A percentile compares a stretch with the other conserved stretches of the same genome.
These are phyloP conservation scores for Synchiropus splendidus DNA, from an alignment of 2,113 vertebrate species.

Conservation along the genomic window DNA sequence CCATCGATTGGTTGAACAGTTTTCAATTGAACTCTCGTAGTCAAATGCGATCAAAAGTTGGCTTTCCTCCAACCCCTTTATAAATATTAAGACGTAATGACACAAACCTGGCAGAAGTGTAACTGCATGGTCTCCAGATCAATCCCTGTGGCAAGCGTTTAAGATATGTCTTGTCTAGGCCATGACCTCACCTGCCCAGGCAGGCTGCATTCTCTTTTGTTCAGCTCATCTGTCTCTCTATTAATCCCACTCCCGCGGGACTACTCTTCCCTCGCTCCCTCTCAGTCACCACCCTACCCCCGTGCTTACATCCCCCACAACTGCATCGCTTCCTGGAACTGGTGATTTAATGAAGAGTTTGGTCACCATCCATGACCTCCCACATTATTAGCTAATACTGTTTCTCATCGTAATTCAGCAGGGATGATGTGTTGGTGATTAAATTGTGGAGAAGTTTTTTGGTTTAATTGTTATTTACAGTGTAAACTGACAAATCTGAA, in stretches of 20 bases:
- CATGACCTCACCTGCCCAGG: conserved; percentile 49
- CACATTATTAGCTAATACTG: conserved; percentile 9
- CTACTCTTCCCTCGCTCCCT: conserved; percentile 16
- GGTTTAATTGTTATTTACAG: conserved; percentile 3
- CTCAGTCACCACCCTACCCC: conserved; percentile 11
- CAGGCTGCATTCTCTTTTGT: conserved; percentile 38
- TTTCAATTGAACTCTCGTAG: too few relatives aligned
- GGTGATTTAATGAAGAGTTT: conserved; percentile 63
- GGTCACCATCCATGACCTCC: conserved; percentile 35
- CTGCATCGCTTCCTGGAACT: conserved; percentile 46
- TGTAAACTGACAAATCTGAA: neutral
- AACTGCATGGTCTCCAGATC: too few relatives aligned
- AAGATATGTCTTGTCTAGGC: conserved; percentile 35
- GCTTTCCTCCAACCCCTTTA: too few relatives aligned
- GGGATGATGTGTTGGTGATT: too few relatives aligned
- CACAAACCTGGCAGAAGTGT: too few relatives aligned
- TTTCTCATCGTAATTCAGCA: neutral
- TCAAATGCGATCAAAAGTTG: too few relatives aligned
- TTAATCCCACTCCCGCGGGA: conserved; percentile 47
- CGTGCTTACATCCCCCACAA: conserved; percentile 13
- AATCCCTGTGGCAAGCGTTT: too few relatives aligned
- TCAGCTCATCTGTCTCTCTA: conserved; percentile 37
- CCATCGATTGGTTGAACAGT: too few relatives aligned
- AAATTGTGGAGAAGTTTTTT: neutral
- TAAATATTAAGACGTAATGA: too few relatives aligned